Base-by-base conservation (phyloP, 2,888 invertebrate genomes). In the Anorthoa munda region DNA sequence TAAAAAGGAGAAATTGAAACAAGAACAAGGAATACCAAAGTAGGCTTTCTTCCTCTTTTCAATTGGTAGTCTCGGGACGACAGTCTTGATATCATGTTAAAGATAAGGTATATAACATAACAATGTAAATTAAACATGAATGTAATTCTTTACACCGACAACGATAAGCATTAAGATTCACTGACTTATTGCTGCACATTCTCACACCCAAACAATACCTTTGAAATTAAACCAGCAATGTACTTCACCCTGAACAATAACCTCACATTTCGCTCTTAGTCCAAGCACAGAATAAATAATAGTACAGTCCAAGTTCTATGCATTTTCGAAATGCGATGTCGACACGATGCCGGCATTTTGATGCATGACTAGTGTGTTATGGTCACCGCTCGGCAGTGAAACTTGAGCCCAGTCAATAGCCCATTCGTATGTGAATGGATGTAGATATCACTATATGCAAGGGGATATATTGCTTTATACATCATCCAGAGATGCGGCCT, bases 301-400 rank as follows among this genome's bases (percentile, higher is more conserved):
- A n/a, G n/a, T n/a, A n/a, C n/a, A n/a, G 48, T 79, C 23, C 39
- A 66, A 67, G 56, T 63, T 71, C 72, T 58, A 77, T 77, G 76
- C 72, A 68, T 76, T 75, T 77, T 79, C 76, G 71, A 72, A 86
- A 77, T 75, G 66, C 76, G 63, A 66, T 72, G 77, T 84, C 77
- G 73, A 60, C 81, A 72, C 72, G 76, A 77, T 82, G 72, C 65
- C 63, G 55, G 39, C 73, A 79, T 76, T 83, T 84, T 87, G 86
- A 86, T 83, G 83, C 73, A 86, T 83, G 79, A 66, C 77, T 77
- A 53, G 74, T 72, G 72, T 84, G 82, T 78, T 77, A 71, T 73
- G 86, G 86, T 79, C 77, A 78, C 78, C 26, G 68, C 69, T 77
- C 72, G 65, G 73, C 56, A 75, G 73, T 79, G 80, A 82, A 85